Evolutionary conservation across 2,797 vertebrate genomes (phyloP).

Genomic region (Holocentrus rufus): DNA sequence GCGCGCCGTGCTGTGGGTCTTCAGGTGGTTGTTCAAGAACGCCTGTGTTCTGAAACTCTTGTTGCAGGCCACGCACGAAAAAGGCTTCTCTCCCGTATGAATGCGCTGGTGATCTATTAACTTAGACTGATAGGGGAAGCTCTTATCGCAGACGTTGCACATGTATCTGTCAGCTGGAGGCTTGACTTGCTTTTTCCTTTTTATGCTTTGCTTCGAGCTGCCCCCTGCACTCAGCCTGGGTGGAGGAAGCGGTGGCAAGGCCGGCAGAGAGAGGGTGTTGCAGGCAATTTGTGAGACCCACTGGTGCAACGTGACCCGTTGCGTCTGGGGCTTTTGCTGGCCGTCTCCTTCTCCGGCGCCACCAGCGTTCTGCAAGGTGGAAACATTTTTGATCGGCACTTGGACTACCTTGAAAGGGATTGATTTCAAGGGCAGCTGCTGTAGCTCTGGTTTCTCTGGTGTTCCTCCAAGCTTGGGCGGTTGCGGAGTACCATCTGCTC

Average conservation of each 20-base stretch:
- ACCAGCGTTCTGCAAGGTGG: slow-evolving; percentile 34
- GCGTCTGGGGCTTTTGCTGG: slow-evolving; percentile 66
- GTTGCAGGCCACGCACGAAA: slow-evolving; percentile 80
- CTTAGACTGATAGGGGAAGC: slow-evolving; percentile 82
- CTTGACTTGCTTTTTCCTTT: slow-evolving; percentile 71
- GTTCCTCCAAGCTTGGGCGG: neutral
- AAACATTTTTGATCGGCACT: slow-evolving; percentile 44
- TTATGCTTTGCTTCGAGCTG: slow-evolving; percentile 61
- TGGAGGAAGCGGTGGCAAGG: slow-evolving; percentile 74
- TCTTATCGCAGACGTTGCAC: slow-evolving; percentile 78
- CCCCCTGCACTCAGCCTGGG: slow-evolving; percentile 28
- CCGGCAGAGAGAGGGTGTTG: slow-evolving; percentile 80
- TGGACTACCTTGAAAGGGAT: slow-evolving; percentile 70
- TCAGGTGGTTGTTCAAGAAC: slow-evolving; percentile 83
- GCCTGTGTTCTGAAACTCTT: slow-evolving; percentile 82
- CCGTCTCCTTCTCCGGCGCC: slow-evolving; percentile 46
- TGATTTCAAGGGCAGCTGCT: slow-evolving; percentile 54
- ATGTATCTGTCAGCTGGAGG: slow-evolving; percentile 63
- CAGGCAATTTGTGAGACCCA: slow-evolving; percentile 84
- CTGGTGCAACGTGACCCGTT: slow-evolving; percentile 81
- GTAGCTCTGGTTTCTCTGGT: slow-evolving; percentile 43
- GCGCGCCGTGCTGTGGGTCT: slow-evolving; percentile 79
- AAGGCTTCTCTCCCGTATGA: slow-evolving; percentile 82
- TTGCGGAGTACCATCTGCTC: slow-evolving; percentile 7
- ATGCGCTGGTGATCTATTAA: slow-evolving; percentile 81